Conservation (phyloP, 2,113 vertebrate species). For the Oncorhynchus gorbuscha region DNA sequence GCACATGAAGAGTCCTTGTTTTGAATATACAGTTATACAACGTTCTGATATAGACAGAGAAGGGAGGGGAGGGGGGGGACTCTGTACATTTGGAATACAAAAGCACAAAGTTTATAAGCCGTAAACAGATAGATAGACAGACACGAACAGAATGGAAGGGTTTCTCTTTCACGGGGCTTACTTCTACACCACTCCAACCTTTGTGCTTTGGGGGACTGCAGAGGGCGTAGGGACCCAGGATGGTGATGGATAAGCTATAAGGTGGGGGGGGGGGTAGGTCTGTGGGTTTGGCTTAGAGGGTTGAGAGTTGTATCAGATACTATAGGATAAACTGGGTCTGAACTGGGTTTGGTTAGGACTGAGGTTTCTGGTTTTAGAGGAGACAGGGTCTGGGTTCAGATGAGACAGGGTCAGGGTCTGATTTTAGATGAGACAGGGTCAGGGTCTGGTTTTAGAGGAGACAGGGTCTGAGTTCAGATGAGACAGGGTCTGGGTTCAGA, state of each 20-base stretch:
- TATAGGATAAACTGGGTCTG: background rate
- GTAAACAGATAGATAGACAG: constrained; percentile 27
- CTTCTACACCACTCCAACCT: constrained; percentile 43
- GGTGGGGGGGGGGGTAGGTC: background rate
- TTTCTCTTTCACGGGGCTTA: constrained; percentile 33
- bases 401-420: no score
- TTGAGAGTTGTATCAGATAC: background rate
- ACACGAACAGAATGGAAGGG: constrained; percentile 42
- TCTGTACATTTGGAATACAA: constrained; percentile 67
- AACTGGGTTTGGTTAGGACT: background rate
- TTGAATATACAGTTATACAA: constrained; percentile 60
- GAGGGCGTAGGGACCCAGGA: constrained; percentile 39
- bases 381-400: no score
- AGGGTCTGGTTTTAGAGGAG: background rate
- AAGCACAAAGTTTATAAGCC: constrained; percentile 52
- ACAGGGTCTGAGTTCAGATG: no score
- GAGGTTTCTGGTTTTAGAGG: background rate
- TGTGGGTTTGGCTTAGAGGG: background rate
- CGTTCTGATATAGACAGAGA: constrained; percentile 56
- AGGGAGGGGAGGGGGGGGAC: constrained; percentile 24
- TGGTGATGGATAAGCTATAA: background rate
- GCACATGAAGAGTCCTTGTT: constrained; percentile 60
- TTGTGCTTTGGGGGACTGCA: constrained; percentile 64
- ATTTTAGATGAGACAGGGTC: no score
- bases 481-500: no score